Evolutionary conservation across 2,797 vertebrate species (phyloP).

Genomic region (Megaceryle alcyon): DNA sequence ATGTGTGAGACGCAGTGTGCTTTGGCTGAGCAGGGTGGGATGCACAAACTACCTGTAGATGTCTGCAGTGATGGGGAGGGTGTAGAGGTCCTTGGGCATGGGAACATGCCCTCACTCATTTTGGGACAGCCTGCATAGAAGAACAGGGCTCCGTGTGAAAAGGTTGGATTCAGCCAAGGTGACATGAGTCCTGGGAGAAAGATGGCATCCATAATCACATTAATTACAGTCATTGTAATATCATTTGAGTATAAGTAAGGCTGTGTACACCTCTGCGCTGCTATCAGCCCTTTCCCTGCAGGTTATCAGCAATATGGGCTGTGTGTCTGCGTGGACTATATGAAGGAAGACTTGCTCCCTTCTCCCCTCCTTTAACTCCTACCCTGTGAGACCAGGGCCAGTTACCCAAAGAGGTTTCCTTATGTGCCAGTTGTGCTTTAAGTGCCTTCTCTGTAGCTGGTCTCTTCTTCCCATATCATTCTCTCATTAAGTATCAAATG

Average conservation of each 20-base stretch:
- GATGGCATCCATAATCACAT: neutral
- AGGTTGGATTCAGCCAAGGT: neutral
- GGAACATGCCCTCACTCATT: neutral
- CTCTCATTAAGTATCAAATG: neutral
- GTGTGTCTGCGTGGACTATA: no score
- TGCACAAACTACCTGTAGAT: neutral
- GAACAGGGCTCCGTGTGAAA: neutral
- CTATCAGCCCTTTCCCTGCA: neutral
- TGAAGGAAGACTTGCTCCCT: neutral
- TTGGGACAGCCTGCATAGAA: neutral
- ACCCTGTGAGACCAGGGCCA: neutral
- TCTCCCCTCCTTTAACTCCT: neutral
- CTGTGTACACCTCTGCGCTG: neutral
- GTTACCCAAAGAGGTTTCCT: neutral
- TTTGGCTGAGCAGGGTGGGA: neutral
- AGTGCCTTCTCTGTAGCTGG: neutral
- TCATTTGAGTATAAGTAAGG: neutral
- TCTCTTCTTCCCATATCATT: neutral
- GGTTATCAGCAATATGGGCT: neutral
- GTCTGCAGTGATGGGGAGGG: neutral
- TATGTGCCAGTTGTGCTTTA: rapidly evolving
- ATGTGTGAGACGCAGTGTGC: neutral
- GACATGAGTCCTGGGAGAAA: neutral
- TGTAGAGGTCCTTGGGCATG: neutral
- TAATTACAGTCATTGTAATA: neutral